Evolutionary conservation across 2,888 invertebrate genomes (phyloP).

Genomic region (Argyresthia goedartella): DNA sequence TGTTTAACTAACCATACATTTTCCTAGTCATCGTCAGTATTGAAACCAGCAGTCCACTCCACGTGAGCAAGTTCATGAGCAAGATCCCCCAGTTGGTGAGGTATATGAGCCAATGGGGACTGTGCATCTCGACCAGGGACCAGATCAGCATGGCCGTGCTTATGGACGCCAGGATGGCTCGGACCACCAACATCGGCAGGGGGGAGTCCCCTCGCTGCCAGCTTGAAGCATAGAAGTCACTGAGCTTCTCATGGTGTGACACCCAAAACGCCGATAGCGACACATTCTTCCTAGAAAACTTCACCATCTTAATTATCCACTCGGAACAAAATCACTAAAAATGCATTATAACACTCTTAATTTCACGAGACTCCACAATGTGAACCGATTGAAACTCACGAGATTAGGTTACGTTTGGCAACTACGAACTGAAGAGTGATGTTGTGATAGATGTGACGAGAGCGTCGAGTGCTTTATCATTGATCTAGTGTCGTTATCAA

Average conservation of each 20-base stretch:
- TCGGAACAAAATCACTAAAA: not conserved
- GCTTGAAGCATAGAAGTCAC: constrained; percentile 54
- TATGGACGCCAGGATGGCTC: constrained; percentile 28
- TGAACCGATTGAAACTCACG: too few relatives aligned
- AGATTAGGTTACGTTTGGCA: not conserved
- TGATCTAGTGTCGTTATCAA: not conserved
- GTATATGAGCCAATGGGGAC: constrained; percentile 40
- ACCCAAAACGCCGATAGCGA: constrained; percentile 48
- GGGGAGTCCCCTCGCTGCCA: constrained; percentile 56
- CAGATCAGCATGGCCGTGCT: constrained; percentile 38
- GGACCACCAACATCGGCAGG: constrained; percentile 38
- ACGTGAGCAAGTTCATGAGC: constrained; percentile 28
- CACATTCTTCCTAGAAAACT: constrained; percentile 42
- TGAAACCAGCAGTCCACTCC: constrained; percentile 39
- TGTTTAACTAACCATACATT: too few relatives aligned
- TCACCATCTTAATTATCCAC: constrained; percentile 40
- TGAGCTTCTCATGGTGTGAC: constrained; percentile 29
- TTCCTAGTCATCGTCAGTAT: constrained; percentile 15
- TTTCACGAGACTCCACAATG: too few relatives aligned
- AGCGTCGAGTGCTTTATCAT: constrained; percentile 1
- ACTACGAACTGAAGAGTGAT: not conserved
- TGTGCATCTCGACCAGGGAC: constrained; percentile 31
- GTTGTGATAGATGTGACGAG: not conserved
- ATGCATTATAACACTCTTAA: too few relatives aligned
- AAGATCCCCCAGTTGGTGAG: constrained; percentile 60